A percentile compares a stretch with the other conserved stretches of the same genome.
Evolutionary conservation across 2,113 vertebrate species (phyloP).

Genomic region (Origma solitaria): DNA sequence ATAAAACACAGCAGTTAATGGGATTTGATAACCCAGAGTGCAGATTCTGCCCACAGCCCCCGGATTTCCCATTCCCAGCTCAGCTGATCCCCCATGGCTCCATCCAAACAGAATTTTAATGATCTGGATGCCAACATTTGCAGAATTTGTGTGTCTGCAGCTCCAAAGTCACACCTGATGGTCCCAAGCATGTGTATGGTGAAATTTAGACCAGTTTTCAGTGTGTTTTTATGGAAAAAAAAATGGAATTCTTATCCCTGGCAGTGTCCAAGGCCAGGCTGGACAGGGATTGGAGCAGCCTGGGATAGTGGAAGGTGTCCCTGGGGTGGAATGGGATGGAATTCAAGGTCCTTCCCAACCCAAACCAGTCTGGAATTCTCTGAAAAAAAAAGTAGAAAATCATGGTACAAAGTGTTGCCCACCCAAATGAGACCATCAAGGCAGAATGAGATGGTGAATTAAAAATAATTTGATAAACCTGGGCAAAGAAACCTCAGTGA

Average conservation of each 20-base stretch:
- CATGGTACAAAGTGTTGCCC: accelerated
- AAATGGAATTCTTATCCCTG: not conserved
- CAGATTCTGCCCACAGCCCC: not conserved
- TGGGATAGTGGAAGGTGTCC: not conserved
- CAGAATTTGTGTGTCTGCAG: not conserved
- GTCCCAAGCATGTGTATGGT: not conserved
- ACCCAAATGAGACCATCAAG: not conserved
- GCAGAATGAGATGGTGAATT: not conserved
- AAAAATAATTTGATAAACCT: not conserved
- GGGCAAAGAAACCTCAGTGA: not conserved
- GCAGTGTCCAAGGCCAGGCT: not conserved
- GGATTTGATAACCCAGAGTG: not conserved
- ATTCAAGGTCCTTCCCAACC: not conserved
- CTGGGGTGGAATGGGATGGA: not conserved
- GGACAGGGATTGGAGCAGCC: not conserved
- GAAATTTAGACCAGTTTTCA: not conserved
- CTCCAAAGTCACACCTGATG: not conserved
- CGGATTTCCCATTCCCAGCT: not conserved
- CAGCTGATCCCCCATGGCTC: not conserved
- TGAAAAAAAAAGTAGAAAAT: not conserved
- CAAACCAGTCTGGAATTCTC: not conserved
- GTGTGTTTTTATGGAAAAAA: not conserved
- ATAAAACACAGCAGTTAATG: not conserved
- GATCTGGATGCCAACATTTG: not conserved
- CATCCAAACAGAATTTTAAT: no score